Evolutionary conservation across 1,140 invertebrate genomes (phyloP).

Genomic region (Sipha flava): DNA sequence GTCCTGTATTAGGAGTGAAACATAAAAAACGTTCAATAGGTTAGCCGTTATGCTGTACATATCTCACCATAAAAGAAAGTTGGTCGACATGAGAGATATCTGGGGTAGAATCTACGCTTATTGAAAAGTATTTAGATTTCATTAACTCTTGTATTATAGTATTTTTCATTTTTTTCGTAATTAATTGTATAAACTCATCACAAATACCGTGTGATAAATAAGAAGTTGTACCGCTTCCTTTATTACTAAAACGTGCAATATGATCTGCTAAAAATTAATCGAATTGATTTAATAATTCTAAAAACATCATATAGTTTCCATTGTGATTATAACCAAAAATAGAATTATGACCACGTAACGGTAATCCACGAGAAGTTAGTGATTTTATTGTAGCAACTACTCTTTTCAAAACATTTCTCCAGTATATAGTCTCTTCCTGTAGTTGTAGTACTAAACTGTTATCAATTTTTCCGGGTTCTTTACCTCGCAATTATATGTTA

Average conservation of each 20-base stretch:
- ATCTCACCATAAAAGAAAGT: constrained; percentile 40
- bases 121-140: constrained; percentile 43
- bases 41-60: constrained; percentile 37
- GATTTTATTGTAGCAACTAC: constrained; percentile 38
- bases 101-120: constrained; percentile 43
- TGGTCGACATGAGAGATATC: constrained; percentile 43
- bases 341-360: constrained; percentile 40
- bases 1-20: constrained; percentile 32
- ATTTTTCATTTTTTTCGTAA: constrained; percentile 38
- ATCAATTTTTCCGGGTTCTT: background rate
- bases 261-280: constrained; percentile 35
- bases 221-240: constrained; percentile 34
- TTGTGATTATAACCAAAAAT: constrained; percentile 39
- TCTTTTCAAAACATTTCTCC: constrained; percentile 36
- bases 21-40: constrained; percentile 33
- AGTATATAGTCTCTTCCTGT: background rate
- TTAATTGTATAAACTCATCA: constrained; percentile 42
- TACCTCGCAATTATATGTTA: constrained; percentile 22
- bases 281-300: constrained; percentile 39
- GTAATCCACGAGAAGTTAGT: constrained; percentile 36
- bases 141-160: constrained; percentile 42
- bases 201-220: constrained; percentile 35
- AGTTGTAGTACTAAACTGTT: background rate
- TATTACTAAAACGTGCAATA: constrained; percentile 33
- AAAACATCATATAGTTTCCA: constrained; percentile 39